Conservation (phyloP, 1,140 invertebrate genomes). For the Hylyphantes graminicola region DNA sequence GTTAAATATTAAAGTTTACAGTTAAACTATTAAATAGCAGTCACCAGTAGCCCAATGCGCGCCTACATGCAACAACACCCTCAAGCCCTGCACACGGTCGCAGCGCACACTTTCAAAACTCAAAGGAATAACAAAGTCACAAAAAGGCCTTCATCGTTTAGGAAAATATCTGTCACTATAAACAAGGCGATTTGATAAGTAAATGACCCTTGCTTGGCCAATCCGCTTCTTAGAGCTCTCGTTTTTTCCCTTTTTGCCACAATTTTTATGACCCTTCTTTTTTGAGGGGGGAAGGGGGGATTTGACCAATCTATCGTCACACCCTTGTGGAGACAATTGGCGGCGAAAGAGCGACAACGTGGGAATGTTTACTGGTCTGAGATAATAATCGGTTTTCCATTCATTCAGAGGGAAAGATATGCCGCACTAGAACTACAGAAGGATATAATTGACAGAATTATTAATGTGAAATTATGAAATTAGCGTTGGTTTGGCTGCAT, state of each 20-base stretch:
- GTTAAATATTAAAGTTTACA: too few species aligned
- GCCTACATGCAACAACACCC: background rate
- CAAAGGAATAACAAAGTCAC: too few species aligned
- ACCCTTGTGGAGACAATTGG: slow-evolving; percentile 39
- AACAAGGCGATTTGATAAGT: slow-evolving; percentile 61
- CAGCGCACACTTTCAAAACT: background rate
- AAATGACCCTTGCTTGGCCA: slow-evolving; percentile 58
- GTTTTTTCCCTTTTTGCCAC: slow-evolving; percentile 45
- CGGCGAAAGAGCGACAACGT: too few species aligned
- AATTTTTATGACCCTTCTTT: slow-evolving; percentile 57
- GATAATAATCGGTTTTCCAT: too few species aligned
- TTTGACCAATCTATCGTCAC: slow-evolving; percentile 41
- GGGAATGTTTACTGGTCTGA: too few species aligned
- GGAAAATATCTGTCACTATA: slow-evolving; percentile 59
- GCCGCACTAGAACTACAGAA: too few species aligned
- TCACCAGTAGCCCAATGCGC: background rate
- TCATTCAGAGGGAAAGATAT: too few species aligned
- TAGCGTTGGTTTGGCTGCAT: too few species aligned
- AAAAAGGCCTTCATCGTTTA: slow-evolving; percentile 56
- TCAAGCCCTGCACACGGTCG: background rate
- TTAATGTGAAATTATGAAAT: too few species aligned
- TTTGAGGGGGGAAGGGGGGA: slow-evolving; percentile 7
- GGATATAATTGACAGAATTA: too few species aligned
- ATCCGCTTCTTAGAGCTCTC: slow-evolving; percentile 54
- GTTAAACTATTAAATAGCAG: too few species aligned